Percentiles rank a stretch among this genome's conserved stretches.
phyloP scores from a whole-genome alignment of 2,113 vertebrate species.

The Erythrocercus mccallii region DNA sequence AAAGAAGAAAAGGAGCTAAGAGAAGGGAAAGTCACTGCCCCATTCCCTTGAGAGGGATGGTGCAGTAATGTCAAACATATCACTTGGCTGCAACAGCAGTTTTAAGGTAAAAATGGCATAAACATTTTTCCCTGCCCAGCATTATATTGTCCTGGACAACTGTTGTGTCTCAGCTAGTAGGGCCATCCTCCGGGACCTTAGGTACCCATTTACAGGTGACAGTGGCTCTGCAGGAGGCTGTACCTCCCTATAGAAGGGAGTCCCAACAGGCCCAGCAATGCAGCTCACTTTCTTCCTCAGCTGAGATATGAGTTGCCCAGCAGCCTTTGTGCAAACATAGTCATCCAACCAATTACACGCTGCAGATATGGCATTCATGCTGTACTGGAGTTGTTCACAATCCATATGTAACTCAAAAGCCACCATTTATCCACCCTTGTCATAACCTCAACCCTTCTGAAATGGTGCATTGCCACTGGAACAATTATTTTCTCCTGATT shows the following conservation, averaged over 20 bases:
- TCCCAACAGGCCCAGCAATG: background rate
- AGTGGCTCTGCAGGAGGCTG: background rate
- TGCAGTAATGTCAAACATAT: background rate
- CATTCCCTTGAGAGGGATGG: background rate
- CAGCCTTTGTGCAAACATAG: background rate
- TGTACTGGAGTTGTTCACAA: background rate
- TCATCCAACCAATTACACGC: background rate
- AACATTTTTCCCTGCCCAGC: background rate
- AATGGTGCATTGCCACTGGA: background rate
- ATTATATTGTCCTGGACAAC: background rate
- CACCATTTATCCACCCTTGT: background rate
- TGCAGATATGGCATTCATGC: background rate
- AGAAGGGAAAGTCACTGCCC: background rate
- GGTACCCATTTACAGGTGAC: background rate
- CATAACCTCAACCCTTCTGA: background rate
- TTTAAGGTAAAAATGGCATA: background rate
- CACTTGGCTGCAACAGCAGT: background rate
- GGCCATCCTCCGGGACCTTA: background rate
- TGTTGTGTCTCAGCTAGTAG: background rate
- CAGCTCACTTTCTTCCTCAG: background rate
- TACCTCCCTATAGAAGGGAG: background rate
- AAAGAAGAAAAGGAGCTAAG: background rate
- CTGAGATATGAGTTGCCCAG: background rate
- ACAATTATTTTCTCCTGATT: background rate
- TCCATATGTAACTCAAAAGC: background rate